Conservation (phyloP, 2,113 vertebrate genomes). For the Epinephelus lanceolatus region DNA sequence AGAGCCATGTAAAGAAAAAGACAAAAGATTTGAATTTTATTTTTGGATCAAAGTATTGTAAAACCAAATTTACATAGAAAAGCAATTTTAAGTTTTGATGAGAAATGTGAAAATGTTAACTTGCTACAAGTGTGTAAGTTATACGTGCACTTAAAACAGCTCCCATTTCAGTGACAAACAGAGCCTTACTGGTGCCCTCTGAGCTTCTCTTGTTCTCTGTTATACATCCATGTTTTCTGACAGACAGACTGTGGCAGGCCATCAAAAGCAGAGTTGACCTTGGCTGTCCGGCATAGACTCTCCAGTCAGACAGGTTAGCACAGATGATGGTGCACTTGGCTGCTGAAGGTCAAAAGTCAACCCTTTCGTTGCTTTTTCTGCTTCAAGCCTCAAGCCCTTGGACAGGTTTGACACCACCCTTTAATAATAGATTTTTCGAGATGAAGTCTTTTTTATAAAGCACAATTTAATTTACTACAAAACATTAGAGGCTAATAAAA, state of each 20-base stretch:
- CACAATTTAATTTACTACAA: not conserved
- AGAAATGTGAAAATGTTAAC: no score
- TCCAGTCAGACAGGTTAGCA: conserved; percentile 20
- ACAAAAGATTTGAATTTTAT: no score
- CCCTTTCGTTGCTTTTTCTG: not conserved
- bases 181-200: not conserved
- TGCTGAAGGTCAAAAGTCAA: conserved; percentile 16
- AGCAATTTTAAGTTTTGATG: no score
- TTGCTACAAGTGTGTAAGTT: no score
- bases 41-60: no score
- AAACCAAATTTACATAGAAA: no score
- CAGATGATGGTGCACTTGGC: conserved; percentile 8
- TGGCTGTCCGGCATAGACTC: conserved; percentile 7
- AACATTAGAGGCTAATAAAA: not conserved
- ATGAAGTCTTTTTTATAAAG: not conserved
- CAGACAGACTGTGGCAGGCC: conserved; percentile 1
- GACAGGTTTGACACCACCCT: not conserved
- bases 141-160: no score
- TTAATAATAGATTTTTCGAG: not conserved
- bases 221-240: not conserved
- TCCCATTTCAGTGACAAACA: not conserved
- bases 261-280: conserved; percentile 23
- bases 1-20: no score
- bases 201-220: not conserved
- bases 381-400: not conserved